phyloP scores from a whole-genome alignment of 2,113 vertebrate genomes.

The Takifugu bimaculatus region DNA sequence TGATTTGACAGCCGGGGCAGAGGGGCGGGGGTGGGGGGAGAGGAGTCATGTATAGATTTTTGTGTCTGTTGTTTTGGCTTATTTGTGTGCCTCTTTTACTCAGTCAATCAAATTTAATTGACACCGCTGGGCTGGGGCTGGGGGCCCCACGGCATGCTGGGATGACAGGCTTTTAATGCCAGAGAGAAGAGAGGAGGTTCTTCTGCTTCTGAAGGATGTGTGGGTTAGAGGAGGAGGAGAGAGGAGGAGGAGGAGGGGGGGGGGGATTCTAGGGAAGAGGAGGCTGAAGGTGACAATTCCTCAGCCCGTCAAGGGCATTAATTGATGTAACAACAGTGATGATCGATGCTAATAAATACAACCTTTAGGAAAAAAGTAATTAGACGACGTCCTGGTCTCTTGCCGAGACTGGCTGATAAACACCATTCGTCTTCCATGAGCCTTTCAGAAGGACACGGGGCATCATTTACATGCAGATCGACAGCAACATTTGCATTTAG shows the following conservation, averaged over 20 bases:
- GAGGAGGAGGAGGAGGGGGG: slow-evolving; percentile 49
- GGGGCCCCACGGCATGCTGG: slow-evolving; percentile 66
- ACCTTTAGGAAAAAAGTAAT: slow-evolving; percentile 75
- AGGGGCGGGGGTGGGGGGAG: not conserved
- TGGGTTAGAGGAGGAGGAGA: slow-evolving; percentile 24
- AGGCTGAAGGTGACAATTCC: slow-evolving; percentile 76
- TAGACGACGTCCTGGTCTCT: slow-evolving; percentile 65
- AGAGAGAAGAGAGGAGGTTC: slow-evolving; percentile 59
- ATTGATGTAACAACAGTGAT: slow-evolving; percentile 91
- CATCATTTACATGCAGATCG: slow-evolving; percentile 28
- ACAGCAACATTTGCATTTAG: slow-evolving; percentile 23
- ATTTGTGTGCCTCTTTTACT: slow-evolving; percentile 98
- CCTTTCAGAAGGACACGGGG: slow-evolving; percentile 11
- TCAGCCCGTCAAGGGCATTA: slow-evolving; percentile 88
- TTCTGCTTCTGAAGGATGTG: slow-evolving; percentile 69
- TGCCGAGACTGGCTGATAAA: slow-evolving; percentile 33
- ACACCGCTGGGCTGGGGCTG: slow-evolving; percentile 95
- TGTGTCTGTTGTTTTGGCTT: slow-evolving; percentile 99
- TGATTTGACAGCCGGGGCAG: slow-evolving; percentile 85
- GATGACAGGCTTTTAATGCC: slow-evolving; percentile 97
- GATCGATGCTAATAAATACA: slow-evolving; percentile 93
- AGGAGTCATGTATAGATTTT: slow-evolving; percentile 99
- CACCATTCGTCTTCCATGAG: slow-evolving; percentile 54
- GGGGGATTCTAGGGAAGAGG: slow-evolving; percentile 60
- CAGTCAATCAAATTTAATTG: slow-evolving; percentile 99